Evolutionary conservation across 1,140 invertebrate genomes (phyloP), one percentile per base, ranked within the genome.

Genomic region (Eriocheir sinensis): DNA sequence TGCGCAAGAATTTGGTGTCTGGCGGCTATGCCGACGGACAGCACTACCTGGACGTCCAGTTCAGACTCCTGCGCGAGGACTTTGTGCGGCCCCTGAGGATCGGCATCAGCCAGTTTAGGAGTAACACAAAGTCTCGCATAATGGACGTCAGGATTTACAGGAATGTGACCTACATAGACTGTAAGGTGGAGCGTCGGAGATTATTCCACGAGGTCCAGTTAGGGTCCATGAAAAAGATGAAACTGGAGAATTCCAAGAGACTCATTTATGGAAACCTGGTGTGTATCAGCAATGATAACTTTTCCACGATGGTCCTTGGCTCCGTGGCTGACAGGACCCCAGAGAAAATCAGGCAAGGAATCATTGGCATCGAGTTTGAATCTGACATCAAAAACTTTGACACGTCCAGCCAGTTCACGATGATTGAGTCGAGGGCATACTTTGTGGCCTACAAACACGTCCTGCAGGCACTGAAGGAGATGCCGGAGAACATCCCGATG

Each of bases 11-110:
- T 96, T 97, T 98, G 79, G 96, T 97, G 0, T 95, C 97, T 41
- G 98, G 98, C 2, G 96, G 96, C 0, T 98, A 98, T 96, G 95
- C 96, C 15, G 96, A 97, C 96, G 96, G 97, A 0, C 97, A 98
- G 44, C 97, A 98, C 95, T 99, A 99, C 96, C 96, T 99, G 27
- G 98, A 98, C 96, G 97, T 98, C 0, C 98, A 99, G 96, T 98
- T 98, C 96, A 96, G 98, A 12, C 96, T 98, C 3, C 96, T 99
- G 30, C 96, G 98, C 9, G 98, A 98, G 79, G 95, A 95, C 79
- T 95, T 95, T 89, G 86, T 94, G 41, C 53, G 93, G n/a, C 95
- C 95, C 3, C 79, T 95, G 27, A 92, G 95, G 17, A 41, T 81
- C 8, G 95, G 95, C 3, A 44, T 95, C n/a, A 44, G 81, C 32